A percentile compares a stretch with the other conserved stretches of the same genome.
These are phyloP conservation scores for Mesorhabditis spiculigera DNA, from an alignment of 2,888 invertebrate genomes.

Conservation along the genomic window DNA sequence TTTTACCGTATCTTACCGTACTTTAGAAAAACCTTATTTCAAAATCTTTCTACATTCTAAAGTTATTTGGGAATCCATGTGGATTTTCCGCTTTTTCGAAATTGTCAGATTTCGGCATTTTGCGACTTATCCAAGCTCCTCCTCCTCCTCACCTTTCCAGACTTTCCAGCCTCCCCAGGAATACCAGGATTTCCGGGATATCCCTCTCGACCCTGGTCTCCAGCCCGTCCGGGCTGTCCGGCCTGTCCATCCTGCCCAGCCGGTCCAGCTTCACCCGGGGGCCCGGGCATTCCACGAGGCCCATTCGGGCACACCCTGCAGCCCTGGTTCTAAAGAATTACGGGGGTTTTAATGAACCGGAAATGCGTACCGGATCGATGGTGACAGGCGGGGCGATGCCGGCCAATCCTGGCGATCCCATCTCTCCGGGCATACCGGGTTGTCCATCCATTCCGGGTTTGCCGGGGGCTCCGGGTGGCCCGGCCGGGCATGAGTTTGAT, in stretches of 20 bases:
- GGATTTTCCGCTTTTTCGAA: background rate
- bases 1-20: no score
- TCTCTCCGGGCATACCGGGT: slow-evolving; percentile 34
- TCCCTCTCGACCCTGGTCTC: slow-evolving; percentile 44
- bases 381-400: slow-evolving; percentile 52
- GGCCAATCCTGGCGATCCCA: slow-evolving; percentile 46
- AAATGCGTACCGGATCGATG: slow-evolving; percentile 32
- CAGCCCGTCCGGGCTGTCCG: slow-evolving; percentile 42
- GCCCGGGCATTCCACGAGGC: slow-evolving; percentile 48
- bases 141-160: slow-evolving; percentile 40
- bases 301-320: slow-evolving; percentile 52
- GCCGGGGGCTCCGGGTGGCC: slow-evolving; percentile 39
- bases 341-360: background rate
- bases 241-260: slow-evolving; percentile 42
- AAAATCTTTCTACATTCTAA: no score
- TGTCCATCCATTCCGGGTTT: slow-evolving; percentile 42
- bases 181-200: slow-evolving; percentile 45
- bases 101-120: background rate
- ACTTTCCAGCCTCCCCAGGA: slow-evolving; percentile 47
- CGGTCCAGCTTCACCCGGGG: slow-evolving; percentile 44
- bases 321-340: slow-evolving; percentile 27
- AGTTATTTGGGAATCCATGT: no score
- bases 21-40: no score
- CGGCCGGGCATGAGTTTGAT: slow-evolving; percentile 38
- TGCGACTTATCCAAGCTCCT: background rate